phyloP scores from a whole-genome alignment of 1,140 invertebrate species.

The Pseudobourletiella spinata region DNA sequence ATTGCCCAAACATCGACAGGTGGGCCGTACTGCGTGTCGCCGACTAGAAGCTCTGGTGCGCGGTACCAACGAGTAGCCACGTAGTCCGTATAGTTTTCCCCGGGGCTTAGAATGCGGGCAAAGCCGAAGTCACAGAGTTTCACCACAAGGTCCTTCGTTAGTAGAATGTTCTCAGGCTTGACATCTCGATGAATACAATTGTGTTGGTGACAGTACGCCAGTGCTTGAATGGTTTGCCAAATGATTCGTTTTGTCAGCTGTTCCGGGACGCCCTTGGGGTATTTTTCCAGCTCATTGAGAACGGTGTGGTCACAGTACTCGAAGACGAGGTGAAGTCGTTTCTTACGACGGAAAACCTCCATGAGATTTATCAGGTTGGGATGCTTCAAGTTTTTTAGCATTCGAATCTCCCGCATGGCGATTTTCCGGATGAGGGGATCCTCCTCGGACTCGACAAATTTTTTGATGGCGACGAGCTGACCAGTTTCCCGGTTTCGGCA shows the following conservation, averaged over 20 bases:
- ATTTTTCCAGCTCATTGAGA: slow-evolving; percentile 88
- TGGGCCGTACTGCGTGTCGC: slow-evolving; percentile 93
- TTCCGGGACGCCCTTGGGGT: slow-evolving; percentile 71
- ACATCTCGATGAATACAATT: slow-evolving; percentile 96
- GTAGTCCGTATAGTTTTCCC: slow-evolving; percentile 98
- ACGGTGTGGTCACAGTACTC: slow-evolving; percentile 98
- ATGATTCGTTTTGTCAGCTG: slow-evolving; percentile 79
- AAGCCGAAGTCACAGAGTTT: slow-evolving; percentile 99
- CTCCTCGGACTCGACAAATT: slow-evolving; percentile 97
- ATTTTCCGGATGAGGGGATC: slow-evolving; percentile 98
- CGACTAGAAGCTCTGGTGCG: slow-evolving; percentile 90
- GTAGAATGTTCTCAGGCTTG: slow-evolving; percentile 96
- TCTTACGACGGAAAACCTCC: slow-evolving; percentile 94
- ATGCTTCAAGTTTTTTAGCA: slow-evolving; percentile 98
- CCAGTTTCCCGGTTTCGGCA: slow-evolving; percentile 93
- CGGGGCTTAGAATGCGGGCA: slow-evolving; percentile 92
- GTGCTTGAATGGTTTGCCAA: slow-evolving; percentile 89
- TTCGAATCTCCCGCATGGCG: slow-evolving; percentile 90
- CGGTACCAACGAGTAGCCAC: slow-evolving; percentile 92
- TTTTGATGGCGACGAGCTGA: slow-evolving; percentile 95
- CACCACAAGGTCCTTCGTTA: slow-evolving; percentile 87
- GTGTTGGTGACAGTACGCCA: slow-evolving; percentile 92
- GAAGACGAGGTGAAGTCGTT: slow-evolving; percentile 94
- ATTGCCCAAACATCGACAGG: slow-evolving; percentile 97
- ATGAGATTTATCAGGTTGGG: slow-evolving; percentile 94